Base-by-base conservation (phyloP, 2,113 vertebrate genomes). In the Syngnathoides biaculeatus region DNA sequence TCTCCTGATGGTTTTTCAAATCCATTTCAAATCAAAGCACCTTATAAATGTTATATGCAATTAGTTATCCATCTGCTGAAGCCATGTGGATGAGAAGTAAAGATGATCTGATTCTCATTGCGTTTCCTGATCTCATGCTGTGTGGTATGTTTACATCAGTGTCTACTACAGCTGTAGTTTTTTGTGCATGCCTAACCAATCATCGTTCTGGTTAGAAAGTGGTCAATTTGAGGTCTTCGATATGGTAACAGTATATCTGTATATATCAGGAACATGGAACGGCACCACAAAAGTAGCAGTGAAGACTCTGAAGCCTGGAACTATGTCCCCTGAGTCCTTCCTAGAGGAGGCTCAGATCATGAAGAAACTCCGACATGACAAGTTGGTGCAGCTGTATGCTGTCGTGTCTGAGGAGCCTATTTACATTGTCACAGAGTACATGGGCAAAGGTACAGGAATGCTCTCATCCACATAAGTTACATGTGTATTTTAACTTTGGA, bases 211-310 rank as follows among this genome's bases (percentile, higher is more conserved):
- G 39, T 55, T 39, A 22, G 47, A 66, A 22, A 5, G 45, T 47
- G 8, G 24, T 15, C 2, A 58, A 76, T 35, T 14, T 66, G 57
- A 65, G 30, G 35, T 68, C 30, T 26, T 15, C 24, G 14, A 43
- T 42, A 20, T 8, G 38, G 10, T 40, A 13, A 14, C 5, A 1
- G 35, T 52, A 17, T 69, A 38, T 65, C 65, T 52, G 52, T 10
- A 0, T 67, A 60, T 48, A 42, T 17, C 85, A 93, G 97, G 97
- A 82, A 98, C 95, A 0, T 99, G 97, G 97, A 99, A 99, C 3
- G 96, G 96, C 79, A 98, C 96, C 90, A 99, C 97, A n/a, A 97
- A 98, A 88, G 97, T 99, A 86, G 97, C 97, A 48, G 96, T 99
- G 88, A 99, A 99, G 92, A 99, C 96, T 12, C 92, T 99, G 84